Conservation (phyloP, 2,888 invertebrate genomes). For the Brachyptera putata region DNA sequence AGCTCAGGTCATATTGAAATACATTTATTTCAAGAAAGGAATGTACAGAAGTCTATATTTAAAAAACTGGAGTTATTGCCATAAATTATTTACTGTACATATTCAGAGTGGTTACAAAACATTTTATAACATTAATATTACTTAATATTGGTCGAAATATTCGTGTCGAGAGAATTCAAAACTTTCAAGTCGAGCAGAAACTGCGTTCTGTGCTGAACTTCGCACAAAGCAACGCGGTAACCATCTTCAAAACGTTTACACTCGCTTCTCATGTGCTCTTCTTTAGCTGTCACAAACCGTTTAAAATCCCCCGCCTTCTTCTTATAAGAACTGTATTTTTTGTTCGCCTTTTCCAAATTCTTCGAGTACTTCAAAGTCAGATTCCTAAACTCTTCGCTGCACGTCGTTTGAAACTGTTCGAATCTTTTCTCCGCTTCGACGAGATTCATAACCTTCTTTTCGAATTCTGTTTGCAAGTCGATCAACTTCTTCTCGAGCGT, state of each 20-base stretch:
- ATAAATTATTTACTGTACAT: too few relatives aligned
- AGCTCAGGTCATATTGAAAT: too few relatives aligned
- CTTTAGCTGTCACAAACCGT: background rate
- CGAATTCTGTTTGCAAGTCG: background rate
- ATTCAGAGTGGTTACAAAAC: too few relatives aligned
- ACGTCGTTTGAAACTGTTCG: background rate
- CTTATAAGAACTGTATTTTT: background rate
- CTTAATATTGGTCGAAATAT: too few relatives aligned
- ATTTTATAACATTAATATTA: too few relatives aligned
- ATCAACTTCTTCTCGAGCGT: too few relatives aligned
- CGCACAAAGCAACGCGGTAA: background rate
- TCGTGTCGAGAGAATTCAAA: too few relatives aligned
- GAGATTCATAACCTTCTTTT: background rate
- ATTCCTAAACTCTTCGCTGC: background rate
- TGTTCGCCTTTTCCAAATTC: background rate
- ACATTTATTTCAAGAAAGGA: too few relatives aligned
- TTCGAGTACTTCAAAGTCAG: background rate
- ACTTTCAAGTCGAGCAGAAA: too few relatives aligned
- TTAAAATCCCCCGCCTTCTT: background rate
- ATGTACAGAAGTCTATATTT: too few relatives aligned
- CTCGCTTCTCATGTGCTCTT: background rate
- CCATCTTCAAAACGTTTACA: background rate
- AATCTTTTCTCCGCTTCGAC: background rate
- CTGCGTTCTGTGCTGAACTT: too few relatives aligned
- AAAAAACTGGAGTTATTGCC: too few relatives aligned